Evolutionary conservation across 2,113 vertebrate species (phyloP).

Genomic region (Astur gentilis): DNA sequence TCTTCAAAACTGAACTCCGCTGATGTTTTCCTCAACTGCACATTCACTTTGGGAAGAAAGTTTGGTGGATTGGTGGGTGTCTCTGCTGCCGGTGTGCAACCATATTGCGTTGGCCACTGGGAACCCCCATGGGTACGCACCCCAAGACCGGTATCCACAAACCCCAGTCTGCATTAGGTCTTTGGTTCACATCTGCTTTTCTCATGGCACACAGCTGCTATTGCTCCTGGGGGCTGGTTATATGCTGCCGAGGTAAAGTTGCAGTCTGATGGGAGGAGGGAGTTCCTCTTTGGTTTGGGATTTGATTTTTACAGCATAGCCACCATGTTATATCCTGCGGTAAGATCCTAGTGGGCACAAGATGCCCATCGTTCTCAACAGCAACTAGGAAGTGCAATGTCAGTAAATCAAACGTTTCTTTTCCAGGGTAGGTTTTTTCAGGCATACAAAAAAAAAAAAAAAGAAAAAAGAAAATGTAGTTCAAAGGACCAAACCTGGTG

Average conservation of each 20-base stretch:
- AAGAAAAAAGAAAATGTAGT: background rate
- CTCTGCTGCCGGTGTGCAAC: too few relatives aligned
- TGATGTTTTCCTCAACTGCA: background rate
- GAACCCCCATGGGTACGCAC: background rate
- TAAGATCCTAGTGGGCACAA: background rate
- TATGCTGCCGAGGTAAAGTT: background rate
- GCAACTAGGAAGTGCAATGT: background rate
- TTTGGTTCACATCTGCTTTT: background rate
- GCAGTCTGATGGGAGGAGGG: background rate
- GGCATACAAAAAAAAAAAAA: too few relatives aligned
- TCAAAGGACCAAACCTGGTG: background rate
- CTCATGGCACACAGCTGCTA: background rate
- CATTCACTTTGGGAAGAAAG: background rate
- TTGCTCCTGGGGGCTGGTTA: too few relatives aligned
- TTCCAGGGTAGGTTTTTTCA: background rate
- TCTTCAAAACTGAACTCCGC: background rate
- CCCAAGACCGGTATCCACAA: background rate
- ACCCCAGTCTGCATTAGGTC: background rate
- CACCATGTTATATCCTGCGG: background rate
- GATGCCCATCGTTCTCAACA: background rate
- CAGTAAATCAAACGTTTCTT: background rate
- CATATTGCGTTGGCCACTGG: accelerated
- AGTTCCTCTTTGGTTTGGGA: background rate
- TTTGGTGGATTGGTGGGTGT: background rate
- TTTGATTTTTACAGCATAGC: background rate